Percentiles rank a stretch among this genome's conserved stretches.
Evolutionary conservation across 2,113 vertebrate genomes (phyloP).

Genomic region (Hyperopisus bebe): DNA sequence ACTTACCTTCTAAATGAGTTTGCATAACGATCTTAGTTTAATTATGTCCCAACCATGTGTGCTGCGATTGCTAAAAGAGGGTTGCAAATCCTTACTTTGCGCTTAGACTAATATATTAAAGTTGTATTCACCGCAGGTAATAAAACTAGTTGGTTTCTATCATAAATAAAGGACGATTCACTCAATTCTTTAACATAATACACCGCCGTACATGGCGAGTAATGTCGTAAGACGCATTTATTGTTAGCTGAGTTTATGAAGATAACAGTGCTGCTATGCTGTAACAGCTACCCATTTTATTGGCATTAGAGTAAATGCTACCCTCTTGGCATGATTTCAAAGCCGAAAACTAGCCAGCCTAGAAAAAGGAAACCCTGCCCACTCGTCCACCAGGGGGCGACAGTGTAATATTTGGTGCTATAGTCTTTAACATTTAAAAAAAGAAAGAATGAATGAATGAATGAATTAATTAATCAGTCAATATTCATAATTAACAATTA

Average conservation of each 20-base stretch:
- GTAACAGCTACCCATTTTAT: neutral
- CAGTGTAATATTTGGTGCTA: neutral
- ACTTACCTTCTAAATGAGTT: neutral
- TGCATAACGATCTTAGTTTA: neutral
- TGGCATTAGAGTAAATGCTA: neutral
- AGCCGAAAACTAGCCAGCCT: neutral
- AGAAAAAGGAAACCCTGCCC: neutral
- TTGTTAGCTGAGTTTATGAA: neutral
- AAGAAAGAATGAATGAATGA: neutral
- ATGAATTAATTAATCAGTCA: neutral
- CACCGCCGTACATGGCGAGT: neutral
- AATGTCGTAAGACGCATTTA: neutral
- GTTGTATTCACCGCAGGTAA: neutral
- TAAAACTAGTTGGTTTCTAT: neutral
- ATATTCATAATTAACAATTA: neutral
- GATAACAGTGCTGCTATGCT: neutral
- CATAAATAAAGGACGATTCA: neutral
- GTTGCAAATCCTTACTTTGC: neutral
- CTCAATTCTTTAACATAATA: neutral
- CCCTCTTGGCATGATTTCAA: neutral
- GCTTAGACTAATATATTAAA: neutral
- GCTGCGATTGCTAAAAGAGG: neutral
- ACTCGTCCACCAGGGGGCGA: conserved; percentile 20
- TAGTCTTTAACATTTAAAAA: neutral
- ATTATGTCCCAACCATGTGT: neutral